Evolutionary conservation across 1,140 invertebrate species (phyloP).

Genomic region (Drosophila arawakana): DNA sequence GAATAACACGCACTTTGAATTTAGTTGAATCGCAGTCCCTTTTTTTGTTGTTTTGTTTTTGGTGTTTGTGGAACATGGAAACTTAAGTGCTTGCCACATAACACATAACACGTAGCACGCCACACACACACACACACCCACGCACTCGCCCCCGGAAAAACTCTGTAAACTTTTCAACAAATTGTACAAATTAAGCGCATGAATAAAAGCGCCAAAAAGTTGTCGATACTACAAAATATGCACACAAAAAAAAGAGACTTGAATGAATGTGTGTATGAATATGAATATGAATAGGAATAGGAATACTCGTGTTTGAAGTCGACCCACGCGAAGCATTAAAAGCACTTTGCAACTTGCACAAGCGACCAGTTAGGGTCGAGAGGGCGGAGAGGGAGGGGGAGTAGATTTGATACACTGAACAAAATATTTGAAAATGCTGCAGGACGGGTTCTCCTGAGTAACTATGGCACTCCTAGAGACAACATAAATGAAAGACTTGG

Average conservation of each 20-base stretch:
- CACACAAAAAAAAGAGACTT: constrained; percentile 13
- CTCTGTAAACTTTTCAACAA: constrained; percentile 43
- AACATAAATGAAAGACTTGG: no score
- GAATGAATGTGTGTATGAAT: background rate
- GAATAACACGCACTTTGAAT: constrained; percentile 16
- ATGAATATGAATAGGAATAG: constrained; percentile 25
- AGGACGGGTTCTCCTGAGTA: no score
- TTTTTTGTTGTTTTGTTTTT: background rate
- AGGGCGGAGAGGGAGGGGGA: background rate
- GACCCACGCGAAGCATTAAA: constrained; percentile 29
- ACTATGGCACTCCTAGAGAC: no score
- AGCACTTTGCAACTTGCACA: constrained; percentile 31
- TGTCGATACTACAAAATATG: constrained; percentile 26
- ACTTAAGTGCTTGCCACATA: constrained; percentile 7
- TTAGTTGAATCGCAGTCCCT: constrained; percentile 19
- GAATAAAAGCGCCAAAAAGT: constrained; percentile 33
- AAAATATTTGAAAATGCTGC: no score
- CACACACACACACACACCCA: constrained; percentile 2
- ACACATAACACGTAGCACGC: background rate
- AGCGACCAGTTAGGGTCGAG: background rate
- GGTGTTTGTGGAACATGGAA: background rate
- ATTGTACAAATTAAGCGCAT: constrained; percentile 56
- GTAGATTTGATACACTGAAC: no score
- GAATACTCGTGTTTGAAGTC: constrained; percentile 25
- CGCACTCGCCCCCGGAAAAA: background rate